Percentiles rank a stretch among this genome's conserved stretches.
Conservation (phyloP, 2,888 invertebrate species). For the Eupithecia vulgata region DNA sequence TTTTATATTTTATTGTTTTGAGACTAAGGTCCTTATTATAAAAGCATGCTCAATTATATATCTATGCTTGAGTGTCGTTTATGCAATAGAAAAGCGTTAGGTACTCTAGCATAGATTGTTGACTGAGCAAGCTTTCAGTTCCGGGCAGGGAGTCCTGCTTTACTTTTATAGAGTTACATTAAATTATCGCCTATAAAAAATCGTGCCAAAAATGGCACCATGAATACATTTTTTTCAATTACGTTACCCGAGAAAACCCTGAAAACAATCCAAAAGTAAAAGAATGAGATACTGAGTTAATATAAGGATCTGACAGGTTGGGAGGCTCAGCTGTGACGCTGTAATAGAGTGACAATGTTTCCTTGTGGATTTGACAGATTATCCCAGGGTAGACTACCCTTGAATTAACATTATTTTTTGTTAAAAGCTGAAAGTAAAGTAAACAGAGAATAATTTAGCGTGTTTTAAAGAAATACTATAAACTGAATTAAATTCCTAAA, state of each 20-base stretch:
- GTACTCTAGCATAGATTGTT: too few species aligned
- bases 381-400: background rate
- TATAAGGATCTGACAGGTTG: slow-evolving; percentile 39
- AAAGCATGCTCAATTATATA: too few species aligned
- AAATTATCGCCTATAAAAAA: background rate
- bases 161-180: background rate
- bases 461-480: too few species aligned
- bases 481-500: too few species aligned
- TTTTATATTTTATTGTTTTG: background rate
- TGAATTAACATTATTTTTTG: slow-evolving; percentile 1
- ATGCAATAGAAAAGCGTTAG: too few species aligned
- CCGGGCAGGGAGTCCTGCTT: background rate
- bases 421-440: background rate
- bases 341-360: slow-evolving; percentile 38
- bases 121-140: too few species aligned
- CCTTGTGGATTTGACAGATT: slow-evolving; percentile 20
- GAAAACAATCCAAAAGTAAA: slow-evolving; percentile 16
- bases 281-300: slow-evolving; percentile 37
- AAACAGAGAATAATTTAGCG: too few species aligned
- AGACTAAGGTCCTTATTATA: background rate
- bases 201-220: background rate
- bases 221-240: background rate
- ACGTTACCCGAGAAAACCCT: background rate
- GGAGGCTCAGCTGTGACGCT: slow-evolving; percentile 40
- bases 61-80: too few species aligned